Evolutionary conservation across 2,888 invertebrate species (phyloP).

Genomic region (Rhopalosiphum nymphaeae): DNA sequence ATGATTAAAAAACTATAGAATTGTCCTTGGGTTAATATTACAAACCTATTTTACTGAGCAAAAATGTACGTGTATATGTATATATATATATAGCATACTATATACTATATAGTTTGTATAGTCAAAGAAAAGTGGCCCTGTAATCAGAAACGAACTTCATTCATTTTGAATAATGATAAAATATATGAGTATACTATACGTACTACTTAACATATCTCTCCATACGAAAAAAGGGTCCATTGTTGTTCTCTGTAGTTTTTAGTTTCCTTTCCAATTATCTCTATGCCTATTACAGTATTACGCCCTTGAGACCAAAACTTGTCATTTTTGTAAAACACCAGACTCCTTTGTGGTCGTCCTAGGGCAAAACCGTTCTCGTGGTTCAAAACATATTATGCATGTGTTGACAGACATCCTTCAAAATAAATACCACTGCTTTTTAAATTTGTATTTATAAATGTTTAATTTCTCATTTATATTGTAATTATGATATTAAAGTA

Average conservation of each 20-base stretch:
- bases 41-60: conserved; percentile 14
- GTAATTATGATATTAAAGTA: not conserved
- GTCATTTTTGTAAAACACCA: conserved; percentile 1
- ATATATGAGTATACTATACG: not conserved
- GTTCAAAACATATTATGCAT: not conserved
- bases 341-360: not conserved
- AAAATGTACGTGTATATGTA: not conserved
- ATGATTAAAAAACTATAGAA: conserved; percentile 36
- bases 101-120: not conserved
- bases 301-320: not conserved
- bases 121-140: conserved; percentile 4
- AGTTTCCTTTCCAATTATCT: conserved; percentile 8
- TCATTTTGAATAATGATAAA: not conserved
- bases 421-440: not conserved
- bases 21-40: conserved; percentile 47
- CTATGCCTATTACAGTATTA: not conserved
- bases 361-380: not conserved
- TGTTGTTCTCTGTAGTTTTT: not conserved
- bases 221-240: conserved; percentile 9
- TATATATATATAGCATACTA: too few relatives aligned
- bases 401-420: not conserved
- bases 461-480: conserved; percentile 7
- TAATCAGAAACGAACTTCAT: conserved; percentile 30
- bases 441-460: not conserved
- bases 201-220: conserved; percentile 8